Evolutionary conservation across 2,888 invertebrate genomes (phyloP).

Genomic region (Hyalella azteca): DNA sequence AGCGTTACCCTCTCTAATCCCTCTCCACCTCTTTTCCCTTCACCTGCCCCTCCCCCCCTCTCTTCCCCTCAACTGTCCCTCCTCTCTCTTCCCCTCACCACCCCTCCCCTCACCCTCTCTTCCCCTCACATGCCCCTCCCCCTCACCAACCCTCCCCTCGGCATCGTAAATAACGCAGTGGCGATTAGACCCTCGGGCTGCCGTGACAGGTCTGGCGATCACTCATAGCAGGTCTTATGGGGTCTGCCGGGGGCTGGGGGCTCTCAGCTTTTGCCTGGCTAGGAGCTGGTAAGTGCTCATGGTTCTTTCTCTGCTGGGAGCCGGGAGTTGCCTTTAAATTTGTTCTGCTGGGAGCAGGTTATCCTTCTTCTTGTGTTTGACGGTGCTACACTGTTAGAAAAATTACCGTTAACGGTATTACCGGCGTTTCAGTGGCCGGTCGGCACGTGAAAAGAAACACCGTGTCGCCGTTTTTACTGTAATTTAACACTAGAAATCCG

Average conservation of each 20-base stretch:
- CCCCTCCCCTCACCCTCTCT: not conserved
- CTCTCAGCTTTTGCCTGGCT: too few relatives aligned
- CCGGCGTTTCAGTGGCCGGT: too few relatives aligned
- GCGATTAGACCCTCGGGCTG: constrained; percentile 15
- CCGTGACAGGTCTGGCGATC: constrained; percentile 1
- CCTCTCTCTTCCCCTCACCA: not conserved
- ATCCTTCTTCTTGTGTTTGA: too few relatives aligned
- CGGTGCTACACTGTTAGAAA: too few relatives aligned
- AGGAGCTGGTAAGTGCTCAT: too few relatives aligned
- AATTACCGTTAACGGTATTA: too few relatives aligned
- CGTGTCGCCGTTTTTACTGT: too few relatives aligned
- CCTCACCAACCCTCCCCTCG: not conserved
- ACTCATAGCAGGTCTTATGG: not conserved
- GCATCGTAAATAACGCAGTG: not conserved
- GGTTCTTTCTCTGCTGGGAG: too few relatives aligned
- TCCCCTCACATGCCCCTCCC: not conserved
- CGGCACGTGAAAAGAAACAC: too few relatives aligned
- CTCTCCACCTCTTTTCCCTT: not conserved
- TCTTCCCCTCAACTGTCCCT: not conserved
- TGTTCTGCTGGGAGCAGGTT: too few relatives aligned
- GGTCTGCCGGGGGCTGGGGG: not conserved
- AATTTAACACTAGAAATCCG: too few relatives aligned
- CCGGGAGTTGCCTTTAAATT: too few relatives aligned
- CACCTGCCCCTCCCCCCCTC: not conserved
- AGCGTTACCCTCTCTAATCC: not conserved